Percentiles rank a stretch among this genome's conserved stretches.
phyloP scores from a whole-genome alignment of 2,888 invertebrate genomes.

The Orthonevra nobilis region DNA sequence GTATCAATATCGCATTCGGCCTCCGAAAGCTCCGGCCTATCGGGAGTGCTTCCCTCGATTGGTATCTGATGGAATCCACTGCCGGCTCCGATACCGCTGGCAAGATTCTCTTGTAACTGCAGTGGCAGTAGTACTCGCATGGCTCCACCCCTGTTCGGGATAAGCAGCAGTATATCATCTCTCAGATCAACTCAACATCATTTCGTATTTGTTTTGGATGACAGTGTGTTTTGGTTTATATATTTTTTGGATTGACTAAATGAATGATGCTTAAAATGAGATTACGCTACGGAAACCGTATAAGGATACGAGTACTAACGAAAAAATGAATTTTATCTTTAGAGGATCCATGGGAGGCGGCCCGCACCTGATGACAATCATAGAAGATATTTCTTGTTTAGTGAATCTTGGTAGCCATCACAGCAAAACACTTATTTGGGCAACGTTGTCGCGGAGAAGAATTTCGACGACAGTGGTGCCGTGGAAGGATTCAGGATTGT shows the following conservation, averaged over 20 bases:
- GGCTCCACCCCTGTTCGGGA: slow-evolving; percentile 79
- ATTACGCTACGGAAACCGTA: slow-evolving; percentile 49
- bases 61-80: slow-evolving; percentile 75
- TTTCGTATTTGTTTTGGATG: slow-evolving; percentile 53
- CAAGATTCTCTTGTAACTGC: slow-evolving; percentile 80
- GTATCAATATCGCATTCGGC: slow-evolving; percentile 88
- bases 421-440: slow-evolving; percentile 76
- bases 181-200: slow-evolving; percentile 70
- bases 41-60: slow-evolving; percentile 73
- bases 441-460: slow-evolving; percentile 79
- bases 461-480: slow-evolving; percentile 79
- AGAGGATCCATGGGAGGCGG: slow-evolving; percentile 24
- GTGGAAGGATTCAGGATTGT: slow-evolving; percentile 78
- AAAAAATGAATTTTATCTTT: slow-evolving; percentile 37
- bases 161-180: slow-evolving; percentile 72
- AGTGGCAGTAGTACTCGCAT: slow-evolving; percentile 85
- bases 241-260: slow-evolving; percentile 14
- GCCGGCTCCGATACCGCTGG: slow-evolving; percentile 74
- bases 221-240: slow-evolving; percentile 50
- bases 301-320: too few species aligned
- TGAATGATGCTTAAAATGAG: slow-evolving; percentile 54
- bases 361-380: slow-evolving; percentile 54
- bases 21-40: slow-evolving; percentile 84
- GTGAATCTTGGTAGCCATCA: slow-evolving; percentile 15
- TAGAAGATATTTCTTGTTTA: slow-evolving; percentile 6